Conservation (phyloP, 2,888 invertebrate genomes). For the Pomacea canaliculata region DNA sequence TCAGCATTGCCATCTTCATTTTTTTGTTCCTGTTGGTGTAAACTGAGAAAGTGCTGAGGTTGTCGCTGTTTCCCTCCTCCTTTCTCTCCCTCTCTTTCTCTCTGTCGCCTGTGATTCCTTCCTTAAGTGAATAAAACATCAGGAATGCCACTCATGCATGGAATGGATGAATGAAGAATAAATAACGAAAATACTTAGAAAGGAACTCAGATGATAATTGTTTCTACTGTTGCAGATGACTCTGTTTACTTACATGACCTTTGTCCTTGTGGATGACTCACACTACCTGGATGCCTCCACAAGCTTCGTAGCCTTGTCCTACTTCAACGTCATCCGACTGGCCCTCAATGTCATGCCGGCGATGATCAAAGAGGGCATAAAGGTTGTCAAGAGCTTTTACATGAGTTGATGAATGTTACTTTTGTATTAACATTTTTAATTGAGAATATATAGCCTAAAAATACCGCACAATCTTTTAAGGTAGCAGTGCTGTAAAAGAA, state of each 20-base stretch:
- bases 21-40: not conserved
- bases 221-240: constrained; percentile 52
- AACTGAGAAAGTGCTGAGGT: not conserved
- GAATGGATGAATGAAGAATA: too few relatives aligned
- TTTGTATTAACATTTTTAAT: too few relatives aligned
- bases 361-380: constrained; percentile 19
- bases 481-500: too few relatives aligned
- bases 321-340: constrained; percentile 74
- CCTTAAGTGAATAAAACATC: too few relatives aligned
- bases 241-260: constrained; percentile 60
- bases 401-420: too few relatives aligned
- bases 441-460: too few relatives aligned
- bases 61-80: not conserved
- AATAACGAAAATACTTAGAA: too few relatives aligned
- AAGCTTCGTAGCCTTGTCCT: constrained; percentile 78
- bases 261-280: constrained; percentile 82
- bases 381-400: constrained; percentile 13
- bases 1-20: constrained; percentile 61
- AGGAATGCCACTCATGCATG: too few relatives aligned
- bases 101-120: too few relatives aligned
- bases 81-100: too few relatives aligned
- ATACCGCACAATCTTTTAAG: too few relatives aligned
- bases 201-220: too few relatives aligned
- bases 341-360: constrained; percentile 96
- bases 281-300: constrained; percentile 87